Conservation (phyloP, 2,888 invertebrate genomes). For the Argyresthia goedartella region DNA sequence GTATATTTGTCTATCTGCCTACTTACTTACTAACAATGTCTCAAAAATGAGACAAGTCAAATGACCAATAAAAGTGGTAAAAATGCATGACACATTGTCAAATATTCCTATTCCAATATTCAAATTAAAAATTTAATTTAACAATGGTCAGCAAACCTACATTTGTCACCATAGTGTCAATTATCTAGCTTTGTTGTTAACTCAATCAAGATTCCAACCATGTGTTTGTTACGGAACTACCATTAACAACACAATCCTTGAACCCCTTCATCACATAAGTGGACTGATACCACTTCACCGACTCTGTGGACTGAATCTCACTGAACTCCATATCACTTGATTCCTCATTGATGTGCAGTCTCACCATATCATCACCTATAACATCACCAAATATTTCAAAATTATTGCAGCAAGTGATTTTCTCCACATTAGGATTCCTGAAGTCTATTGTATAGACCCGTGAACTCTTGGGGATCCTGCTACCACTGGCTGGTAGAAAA, state of each 20-base stretch:
- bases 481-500: slow-evolving; percentile 43
- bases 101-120: too few relatives aligned
- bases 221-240: slow-evolving; percentile 61
- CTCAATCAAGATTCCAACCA: slow-evolving; percentile 38
- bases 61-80: too few relatives aligned
- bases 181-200: too few relatives aligned
- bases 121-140: too few relatives aligned
- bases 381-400: slow-evolving; percentile 53
- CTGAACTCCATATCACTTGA: slow-evolving; percentile 22
- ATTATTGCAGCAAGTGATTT: slow-evolving; percentile 45
- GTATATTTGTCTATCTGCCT: not conserved
- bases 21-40: too few relatives aligned
- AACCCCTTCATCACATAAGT: slow-evolving; percentile 69
- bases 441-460: slow-evolving; percentile 49
- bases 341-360: slow-evolving; percentile 19
- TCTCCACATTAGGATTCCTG: slow-evolving; percentile 25
- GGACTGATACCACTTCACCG: slow-evolving; percentile 64
- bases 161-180: too few relatives aligned
- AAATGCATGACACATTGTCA: too few relatives aligned
- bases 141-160: too few relatives aligned
- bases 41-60: too few relatives aligned
- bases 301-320: slow-evolving; percentile 47
- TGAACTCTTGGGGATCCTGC: slow-evolving; percentile 41
- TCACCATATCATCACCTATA: slow-evolving; percentile 22
- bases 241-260: slow-evolving; percentile 68